A percentile compares a stretch with the other conserved stretches of the same genome.
Evolutionary conservation across 2,797 vertebrate genomes (phyloP).

Genomic region (Cuniculus paca): DNA sequence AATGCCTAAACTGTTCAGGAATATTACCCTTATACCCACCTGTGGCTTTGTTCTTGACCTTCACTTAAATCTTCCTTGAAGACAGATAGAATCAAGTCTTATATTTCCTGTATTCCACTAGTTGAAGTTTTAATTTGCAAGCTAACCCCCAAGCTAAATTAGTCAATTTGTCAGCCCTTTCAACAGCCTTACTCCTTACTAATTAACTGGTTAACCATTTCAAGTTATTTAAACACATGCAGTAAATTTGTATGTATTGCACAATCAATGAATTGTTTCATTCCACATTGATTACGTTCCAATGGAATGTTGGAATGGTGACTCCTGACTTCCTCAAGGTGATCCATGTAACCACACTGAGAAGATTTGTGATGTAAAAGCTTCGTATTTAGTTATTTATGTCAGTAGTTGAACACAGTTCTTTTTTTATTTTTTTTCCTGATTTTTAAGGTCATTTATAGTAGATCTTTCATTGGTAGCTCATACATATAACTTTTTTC

Average conservation of each 20-base stretch:
- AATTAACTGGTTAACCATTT: background rate
- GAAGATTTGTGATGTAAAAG: background rate
- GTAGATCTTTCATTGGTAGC: background rate
- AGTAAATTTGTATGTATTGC: background rate
- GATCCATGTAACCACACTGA: slow-evolving; percentile 32
- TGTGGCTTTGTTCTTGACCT: background rate
- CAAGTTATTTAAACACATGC: background rate
- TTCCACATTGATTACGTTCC: background rate
- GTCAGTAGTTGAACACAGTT: background rate
- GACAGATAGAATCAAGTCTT: slow-evolving; percentile 12
- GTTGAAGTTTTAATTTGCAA: slow-evolving; percentile 17
- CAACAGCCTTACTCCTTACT: background rate
- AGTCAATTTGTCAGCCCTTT: background rate
- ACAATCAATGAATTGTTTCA: background rate
- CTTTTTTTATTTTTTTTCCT: background rate
- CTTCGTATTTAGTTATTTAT: background rate
- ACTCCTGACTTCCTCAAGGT: no score
- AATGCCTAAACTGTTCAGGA: background rate
- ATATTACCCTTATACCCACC: background rate
- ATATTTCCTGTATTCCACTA: background rate
- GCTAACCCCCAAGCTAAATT: background rate
- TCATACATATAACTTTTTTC: background rate
- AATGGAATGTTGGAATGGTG: no score
- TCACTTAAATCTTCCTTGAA: background rate
- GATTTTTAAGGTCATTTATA: slow-evolving; percentile 28